Base-by-base conservation (phyloP, 2,113 vertebrate genomes). In the Cettia cetti region DNA sequence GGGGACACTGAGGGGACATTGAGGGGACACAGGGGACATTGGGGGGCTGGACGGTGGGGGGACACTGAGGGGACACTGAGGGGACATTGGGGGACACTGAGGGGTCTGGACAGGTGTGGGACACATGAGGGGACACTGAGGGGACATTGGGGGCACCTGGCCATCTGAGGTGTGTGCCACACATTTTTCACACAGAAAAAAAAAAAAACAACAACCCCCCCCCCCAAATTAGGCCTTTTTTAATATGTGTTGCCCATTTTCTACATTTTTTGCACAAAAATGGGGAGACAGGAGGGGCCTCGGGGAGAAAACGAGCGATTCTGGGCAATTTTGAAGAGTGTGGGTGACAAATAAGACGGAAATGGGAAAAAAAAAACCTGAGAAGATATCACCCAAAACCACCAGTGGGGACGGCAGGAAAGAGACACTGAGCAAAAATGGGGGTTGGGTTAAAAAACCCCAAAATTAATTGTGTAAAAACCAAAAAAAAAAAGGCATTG, bases 241-340 rank as follows among this genome's bases (percentile, higher is more conserved):
- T 8, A 52, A 27, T 7, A 11, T 1, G 0, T 0, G 0, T 21
- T 31, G 4, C 33, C 31, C 2, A 0, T 53, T 45, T 72, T 39
- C 9, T 9, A 9, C 3, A 1, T 4, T 21, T 31, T 17, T 45
- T 37, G 11, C 39, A 26, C n/a, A 12, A 8, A 22, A 64, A 9
- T 1, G 11, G 3, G 13, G 28, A 45, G 49, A 1, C 39, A 9
- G 27, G 56, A 53, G 17, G 13, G 45, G 56, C 37, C 24, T n/a
- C 0, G 15, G 23, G 65, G 26, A 50, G 24, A 26, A 44, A 71
- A 53, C 0, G 2, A 35, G 8, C 4, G 0, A 11, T 15, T 63
- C 39, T 39, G 39, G 26, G 39, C 11, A 9, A 3, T 3, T 64
- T 8, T 11, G 30, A 10, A 47, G 11, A 5, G 18, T 8, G n/a